Evolutionary conservation across 2,888 invertebrate species (phyloP), one percentile per base, ranked within the genome.

Genomic region (Dichetophora obliterata): DNA sequence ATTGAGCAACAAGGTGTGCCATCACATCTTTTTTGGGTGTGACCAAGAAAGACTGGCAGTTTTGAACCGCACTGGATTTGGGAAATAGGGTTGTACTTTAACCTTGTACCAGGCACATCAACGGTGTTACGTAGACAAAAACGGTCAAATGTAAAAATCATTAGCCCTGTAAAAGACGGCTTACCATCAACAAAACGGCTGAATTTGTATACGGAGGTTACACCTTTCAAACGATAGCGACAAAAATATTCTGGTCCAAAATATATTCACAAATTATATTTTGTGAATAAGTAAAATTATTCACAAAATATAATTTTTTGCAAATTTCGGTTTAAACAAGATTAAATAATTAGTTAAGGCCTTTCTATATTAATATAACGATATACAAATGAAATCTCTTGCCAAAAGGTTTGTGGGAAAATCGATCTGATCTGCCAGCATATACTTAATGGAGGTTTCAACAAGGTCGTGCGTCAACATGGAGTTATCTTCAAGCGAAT

Each of bases 391-490:
- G 52, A 24, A 72, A 34, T 43, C 63, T 5, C 19, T 71, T 70
- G 2, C 31, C n/a, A 48, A 24, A 87, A 97, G 97, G 94, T 97
- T 4, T 96, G 95, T 84, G 92, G 91, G 82, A 91, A 91, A 50
- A 95, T 97, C 85, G 94, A 97, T 85, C 91, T 92, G 76, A 91
- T 94, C 78, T 94, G 95, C 82, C 93, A 94, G 88, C 91, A 93
- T 37, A 90, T 95, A 80, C 89, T 98, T 6, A 96, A 96, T 84
- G 91, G 94, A 75, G 97, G 97, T 0, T 97, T 97, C 86, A 91
- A 93, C 77, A 92, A 93, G 86, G 93, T 95, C 65, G 96, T 97
- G 83, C 92, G 93, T 78, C 92, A 93, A 73, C 96, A 97, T 87
- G 91, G 92, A 0, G 90, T 92, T 69, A 94, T 94, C 72, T 91